A percentile compares a stretch with the other conserved stretches of the same genome.
phyloP scores from a whole-genome alignment of 2,113 vertebrate species.

The Brienomyrus longianalis region DNA sequence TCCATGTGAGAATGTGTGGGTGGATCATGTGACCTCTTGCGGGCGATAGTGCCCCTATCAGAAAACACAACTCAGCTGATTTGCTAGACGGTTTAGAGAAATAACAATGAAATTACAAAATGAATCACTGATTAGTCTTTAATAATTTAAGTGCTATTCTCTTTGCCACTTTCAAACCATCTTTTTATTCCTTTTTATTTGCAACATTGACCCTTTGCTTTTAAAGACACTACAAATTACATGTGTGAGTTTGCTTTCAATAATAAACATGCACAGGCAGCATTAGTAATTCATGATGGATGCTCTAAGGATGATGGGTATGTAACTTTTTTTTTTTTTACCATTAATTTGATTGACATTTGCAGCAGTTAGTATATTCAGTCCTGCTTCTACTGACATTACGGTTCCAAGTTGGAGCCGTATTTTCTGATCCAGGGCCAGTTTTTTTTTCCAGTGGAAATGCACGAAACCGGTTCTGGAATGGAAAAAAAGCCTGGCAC shows the following conservation, averaged over 20 bases:
- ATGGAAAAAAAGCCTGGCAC: not conserved
- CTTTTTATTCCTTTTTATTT: not conserved
- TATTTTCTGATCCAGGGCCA: not conserved
- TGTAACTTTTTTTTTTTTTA: not conserved
- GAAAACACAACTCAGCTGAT: not conserved
- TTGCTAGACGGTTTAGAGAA: not conserved
- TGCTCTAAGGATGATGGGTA: not conserved
- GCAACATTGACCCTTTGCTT: not conserved
- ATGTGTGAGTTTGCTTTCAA: not conserved
- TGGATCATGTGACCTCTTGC: not conserved
- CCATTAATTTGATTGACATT: not conserved
- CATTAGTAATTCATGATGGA: not conserved
- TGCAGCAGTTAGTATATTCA: not conserved
- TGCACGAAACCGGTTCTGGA: not conserved
- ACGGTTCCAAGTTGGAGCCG: not conserved
- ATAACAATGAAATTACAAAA: not conserved
- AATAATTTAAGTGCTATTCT: not conserved
- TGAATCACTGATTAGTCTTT: not conserved
- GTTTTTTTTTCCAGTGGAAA: not conserved
- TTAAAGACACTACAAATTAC: not conserved
- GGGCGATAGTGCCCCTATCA: not conserved
- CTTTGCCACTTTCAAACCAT: not conserved
- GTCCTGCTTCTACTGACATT: not conserved
- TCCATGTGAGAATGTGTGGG: not conserved
- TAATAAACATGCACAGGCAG: not conserved